phyloP scores from a whole-genome alignment of 1,140 invertebrate genomes.

The Caenorhabditis elegans region DNA sequence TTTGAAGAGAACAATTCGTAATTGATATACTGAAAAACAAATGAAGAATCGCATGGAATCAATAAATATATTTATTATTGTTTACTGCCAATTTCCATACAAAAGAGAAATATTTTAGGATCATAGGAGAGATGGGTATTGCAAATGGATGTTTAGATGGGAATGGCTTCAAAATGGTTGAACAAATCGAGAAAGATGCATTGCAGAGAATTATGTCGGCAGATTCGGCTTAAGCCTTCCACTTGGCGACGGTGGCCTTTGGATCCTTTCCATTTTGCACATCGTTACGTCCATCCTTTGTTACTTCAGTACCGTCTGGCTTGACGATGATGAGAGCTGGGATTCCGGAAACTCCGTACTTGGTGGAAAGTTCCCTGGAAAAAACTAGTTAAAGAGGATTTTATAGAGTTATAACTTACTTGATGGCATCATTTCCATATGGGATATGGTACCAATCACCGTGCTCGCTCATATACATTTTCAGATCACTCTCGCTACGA shows the following conservation, averaged over 20 bases:
- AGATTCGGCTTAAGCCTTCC: too few relatives aligned
- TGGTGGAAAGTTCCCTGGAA: slow-evolving; percentile 71
- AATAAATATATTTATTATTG: slow-evolving; percentile 23
- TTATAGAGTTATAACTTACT: neutral
- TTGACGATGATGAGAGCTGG: slow-evolving; percentile 78
- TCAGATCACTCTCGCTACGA: slow-evolving; percentile 61
- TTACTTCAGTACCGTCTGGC: slow-evolving; percentile 71
- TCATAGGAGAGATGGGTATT: neutral
- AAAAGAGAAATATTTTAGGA: neutral
- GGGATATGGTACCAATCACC: slow-evolving; percentile 67
- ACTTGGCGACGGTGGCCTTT: slow-evolving; percentile 20
- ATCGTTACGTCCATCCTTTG: slow-evolving; percentile 72
- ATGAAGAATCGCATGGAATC: neutral
- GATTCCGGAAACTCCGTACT: slow-evolving; percentile 76
- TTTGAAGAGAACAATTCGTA: neutral
- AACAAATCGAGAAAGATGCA: too few relatives aligned
- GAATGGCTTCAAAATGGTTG: slow-evolving; percentile 20
- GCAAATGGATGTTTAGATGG: neutral
- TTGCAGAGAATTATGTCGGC: too few relatives aligned
- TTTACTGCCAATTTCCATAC: neutral
- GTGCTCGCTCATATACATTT: slow-evolving; percentile 66
- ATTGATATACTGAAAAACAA: neutral
- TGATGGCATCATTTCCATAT: slow-evolving; percentile 49
- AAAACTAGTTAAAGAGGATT: neutral
- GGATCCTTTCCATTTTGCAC: slow-evolving; percentile 53